phyloP scores from a whole-genome alignment of 2,888 invertebrate species.

The Plebejus melissa region DNA sequence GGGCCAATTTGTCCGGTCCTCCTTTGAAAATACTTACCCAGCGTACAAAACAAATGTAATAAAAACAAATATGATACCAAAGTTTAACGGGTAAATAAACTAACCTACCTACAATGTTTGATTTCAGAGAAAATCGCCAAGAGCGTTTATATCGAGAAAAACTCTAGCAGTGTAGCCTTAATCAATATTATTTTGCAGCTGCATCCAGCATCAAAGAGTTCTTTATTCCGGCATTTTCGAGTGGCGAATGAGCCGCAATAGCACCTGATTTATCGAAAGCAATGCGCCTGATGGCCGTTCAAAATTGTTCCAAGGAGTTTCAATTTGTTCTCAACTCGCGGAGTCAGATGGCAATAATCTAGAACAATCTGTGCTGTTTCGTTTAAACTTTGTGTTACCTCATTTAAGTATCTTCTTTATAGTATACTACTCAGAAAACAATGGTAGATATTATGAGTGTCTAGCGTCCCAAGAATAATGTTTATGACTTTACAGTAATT shows the following conservation, averaged over 20 bases:
- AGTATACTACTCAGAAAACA: no score
- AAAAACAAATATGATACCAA: no score
- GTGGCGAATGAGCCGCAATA: conserved; percentile 48
- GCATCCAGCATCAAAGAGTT: conserved; percentile 57
- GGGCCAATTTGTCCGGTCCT: no score
- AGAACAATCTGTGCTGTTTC: conserved; percentile 21
- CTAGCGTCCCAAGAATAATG: no score
- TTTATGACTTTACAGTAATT: no score
- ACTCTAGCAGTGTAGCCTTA: not conserved
- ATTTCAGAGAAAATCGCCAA: not conserved
- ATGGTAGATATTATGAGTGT: no score
- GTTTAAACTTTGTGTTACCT: not conserved
- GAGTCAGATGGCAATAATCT: conserved; percentile 30
- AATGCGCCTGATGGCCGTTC: conserved; percentile 39
- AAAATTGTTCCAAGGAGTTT: conserved; percentile 39
- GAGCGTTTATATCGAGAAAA: not conserved
- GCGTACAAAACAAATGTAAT: no score
- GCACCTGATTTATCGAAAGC: conserved; percentile 51
- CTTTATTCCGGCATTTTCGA: conserved; percentile 55
- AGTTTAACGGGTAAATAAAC: not conserved
- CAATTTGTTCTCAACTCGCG: conserved; percentile 38
- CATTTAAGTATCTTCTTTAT: not conserved
- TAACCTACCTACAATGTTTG: no score
- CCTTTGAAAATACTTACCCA: no score
- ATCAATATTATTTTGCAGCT: conserved; percentile 8